Percentiles rank a stretch among this genome's conserved stretches.
Evolutionary conservation across 2,113 vertebrate genomes (phyloP).

Genomic region (Platycercus adscitus): DNA sequence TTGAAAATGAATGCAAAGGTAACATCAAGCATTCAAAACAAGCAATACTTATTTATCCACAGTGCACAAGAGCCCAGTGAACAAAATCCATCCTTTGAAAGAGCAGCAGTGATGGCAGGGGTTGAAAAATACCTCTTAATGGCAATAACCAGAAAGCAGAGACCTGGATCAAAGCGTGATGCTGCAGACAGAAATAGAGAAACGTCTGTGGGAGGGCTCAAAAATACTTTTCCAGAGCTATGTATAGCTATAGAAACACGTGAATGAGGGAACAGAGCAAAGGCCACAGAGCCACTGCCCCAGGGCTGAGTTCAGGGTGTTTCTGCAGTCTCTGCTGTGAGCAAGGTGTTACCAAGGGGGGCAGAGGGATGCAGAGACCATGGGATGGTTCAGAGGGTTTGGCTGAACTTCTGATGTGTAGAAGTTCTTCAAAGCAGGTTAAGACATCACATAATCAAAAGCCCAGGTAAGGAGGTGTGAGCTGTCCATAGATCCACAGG

Average conservation of each 20-base stretch:
- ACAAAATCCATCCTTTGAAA: background rate
- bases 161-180: background rate
- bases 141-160: background rate
- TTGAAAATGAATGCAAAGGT: background rate
- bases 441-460: background rate
- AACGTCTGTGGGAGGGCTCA: background rate
- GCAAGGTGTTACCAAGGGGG: background rate
- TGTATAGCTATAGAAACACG: background rate
- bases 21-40: rapidly evolving
- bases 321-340: background rate
- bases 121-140: background rate
- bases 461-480: background rate
- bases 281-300: background rate
- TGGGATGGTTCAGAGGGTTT: rapidly evolving
- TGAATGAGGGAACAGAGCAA: background rate
- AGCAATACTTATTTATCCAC: background rate
- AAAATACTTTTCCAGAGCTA: background rate
- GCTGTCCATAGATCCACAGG: rapidly evolving
- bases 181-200: background rate
- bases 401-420: background rate
- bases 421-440: background rate
- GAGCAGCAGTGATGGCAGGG: background rate
- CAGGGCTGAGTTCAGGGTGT: background rate
- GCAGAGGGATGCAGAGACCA: rapidly evolving
- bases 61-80: rapidly evolving